Evolutionary conservation across 2,888 invertebrate species (phyloP).

Genomic region (Rapana venosa): DNA sequence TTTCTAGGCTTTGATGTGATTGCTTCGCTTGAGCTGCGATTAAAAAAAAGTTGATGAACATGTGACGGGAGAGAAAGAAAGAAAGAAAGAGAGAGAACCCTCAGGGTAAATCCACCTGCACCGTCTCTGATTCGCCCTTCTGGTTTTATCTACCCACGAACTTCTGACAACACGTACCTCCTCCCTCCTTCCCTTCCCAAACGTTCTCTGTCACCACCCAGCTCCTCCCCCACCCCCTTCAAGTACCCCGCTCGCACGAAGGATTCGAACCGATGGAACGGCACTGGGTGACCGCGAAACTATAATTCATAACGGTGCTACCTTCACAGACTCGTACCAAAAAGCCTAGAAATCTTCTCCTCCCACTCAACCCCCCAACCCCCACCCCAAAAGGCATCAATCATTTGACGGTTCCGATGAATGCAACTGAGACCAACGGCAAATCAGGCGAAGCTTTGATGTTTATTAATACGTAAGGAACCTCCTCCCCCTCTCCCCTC

Average conservation of each 20-base stretch:
- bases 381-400: conserved; percentile 1
- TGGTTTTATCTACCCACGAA: no score
- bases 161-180: no score
- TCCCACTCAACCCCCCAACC: not conserved
- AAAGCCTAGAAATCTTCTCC: not conserved
- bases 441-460: not conserved
- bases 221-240: not conserved
- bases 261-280: not conserved
- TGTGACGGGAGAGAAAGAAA: not conserved
- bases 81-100: not conserved
- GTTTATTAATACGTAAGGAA: conserved; percentile 25
- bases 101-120: no score
- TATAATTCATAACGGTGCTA: conserved; percentile 3
- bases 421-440: not conserved
- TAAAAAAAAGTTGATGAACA: not conserved
- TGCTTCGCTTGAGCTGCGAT: no score
- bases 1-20: no score
- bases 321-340: not conserved
- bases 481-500: no score
- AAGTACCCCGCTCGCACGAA: not conserved
- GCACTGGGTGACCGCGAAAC: not conserved
- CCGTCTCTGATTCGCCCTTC: no score
- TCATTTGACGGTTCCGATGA: conserved; percentile 6
- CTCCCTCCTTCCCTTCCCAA: no score
- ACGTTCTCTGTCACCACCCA: not conserved